These are phyloP conservation scores for Prunella fulvescens DNA, from an alignment of 2,113 vertebrate genomes.

Conservation along the genomic window DNA sequence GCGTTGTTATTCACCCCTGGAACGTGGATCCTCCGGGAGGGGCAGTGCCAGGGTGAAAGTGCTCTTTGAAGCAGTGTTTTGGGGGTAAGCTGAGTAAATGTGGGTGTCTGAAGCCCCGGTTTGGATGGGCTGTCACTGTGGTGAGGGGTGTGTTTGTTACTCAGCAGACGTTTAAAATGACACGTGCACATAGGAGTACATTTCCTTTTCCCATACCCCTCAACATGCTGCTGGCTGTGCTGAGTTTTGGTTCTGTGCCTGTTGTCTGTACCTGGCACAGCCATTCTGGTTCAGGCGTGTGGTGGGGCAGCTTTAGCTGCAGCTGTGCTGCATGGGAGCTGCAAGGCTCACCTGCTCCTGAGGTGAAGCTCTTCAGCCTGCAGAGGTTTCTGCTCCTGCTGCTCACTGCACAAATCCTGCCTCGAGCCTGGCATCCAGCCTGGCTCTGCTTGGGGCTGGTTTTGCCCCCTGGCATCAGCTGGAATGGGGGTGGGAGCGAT, in stretches of 20 bases:
- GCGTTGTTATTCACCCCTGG: fast-evolving
- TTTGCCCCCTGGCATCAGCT: background rate
- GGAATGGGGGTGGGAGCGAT: background rate
- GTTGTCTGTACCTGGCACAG: background rate
- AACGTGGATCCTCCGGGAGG: background rate
- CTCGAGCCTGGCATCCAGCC: background rate
- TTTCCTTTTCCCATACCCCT: background rate
- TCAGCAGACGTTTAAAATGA: background rate
- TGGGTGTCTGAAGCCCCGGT: fast-evolving
- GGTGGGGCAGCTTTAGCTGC: background rate
- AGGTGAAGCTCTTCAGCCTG: background rate
- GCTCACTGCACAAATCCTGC: background rate
- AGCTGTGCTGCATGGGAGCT: background rate
- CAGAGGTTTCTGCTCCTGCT: background rate
- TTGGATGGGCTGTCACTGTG: background rate
- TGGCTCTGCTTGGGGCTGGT: background rate
- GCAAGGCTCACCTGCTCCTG: background rate
- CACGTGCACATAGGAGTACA: fast-evolving
- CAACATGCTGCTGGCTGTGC: fast-evolving
- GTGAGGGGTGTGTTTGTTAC: background rate
- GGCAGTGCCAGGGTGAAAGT: background rate
- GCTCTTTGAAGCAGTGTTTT: fast-evolving
- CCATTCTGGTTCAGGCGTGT: fast-evolving
- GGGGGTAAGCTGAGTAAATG: background rate
- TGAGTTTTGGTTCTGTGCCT: background rate